phyloP scores from a whole-genome alignment of 2,797 vertebrate genomes.

The Phaenicophaeus curvirostris region DNA sequence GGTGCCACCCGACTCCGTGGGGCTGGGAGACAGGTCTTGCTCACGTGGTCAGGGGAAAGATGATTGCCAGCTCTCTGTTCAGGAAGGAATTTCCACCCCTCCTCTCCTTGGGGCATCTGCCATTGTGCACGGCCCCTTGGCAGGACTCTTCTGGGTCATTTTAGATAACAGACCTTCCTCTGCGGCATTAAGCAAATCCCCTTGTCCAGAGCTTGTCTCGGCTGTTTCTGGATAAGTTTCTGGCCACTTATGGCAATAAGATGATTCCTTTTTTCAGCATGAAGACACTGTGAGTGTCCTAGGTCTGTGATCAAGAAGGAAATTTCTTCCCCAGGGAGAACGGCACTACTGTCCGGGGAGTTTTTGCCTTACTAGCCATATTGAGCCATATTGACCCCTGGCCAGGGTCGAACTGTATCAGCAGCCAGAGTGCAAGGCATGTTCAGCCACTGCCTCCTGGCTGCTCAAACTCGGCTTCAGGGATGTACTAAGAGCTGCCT shows the following conservation, averaged over 20 bases:
- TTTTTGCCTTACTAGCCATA: background rate
- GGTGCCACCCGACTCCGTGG: no score
- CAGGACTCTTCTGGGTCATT: background rate
- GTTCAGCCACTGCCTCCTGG: background rate
- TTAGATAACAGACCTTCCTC: background rate
- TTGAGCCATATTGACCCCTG: background rate
- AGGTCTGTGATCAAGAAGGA: background rate
- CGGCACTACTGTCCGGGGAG: no score
- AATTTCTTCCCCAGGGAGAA: no score
- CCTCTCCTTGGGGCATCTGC: accelerated
- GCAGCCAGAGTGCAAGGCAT: background rate
- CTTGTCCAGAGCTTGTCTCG: background rate
- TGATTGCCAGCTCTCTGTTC: background rate
- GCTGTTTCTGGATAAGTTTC: background rate
- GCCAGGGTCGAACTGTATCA: background rate
- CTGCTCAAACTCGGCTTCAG: background rate
- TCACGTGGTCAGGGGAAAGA: background rate
- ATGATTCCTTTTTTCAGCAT: background rate
- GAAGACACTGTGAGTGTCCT: background rate
- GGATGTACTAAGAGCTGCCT: background rate
- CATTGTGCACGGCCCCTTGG: background rate
- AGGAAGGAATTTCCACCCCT: background rate
- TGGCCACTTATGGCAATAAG: background rate
- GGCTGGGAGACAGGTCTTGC: no score
- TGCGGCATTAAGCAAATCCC: no score